Percentiles rank a stretch among this genome's conserved stretches.
These are phyloP conservation scores for Antechinus flavipes DNA, from an alignment of 2,113 vertebrate genomes.

Conservation along the genomic window DNA sequence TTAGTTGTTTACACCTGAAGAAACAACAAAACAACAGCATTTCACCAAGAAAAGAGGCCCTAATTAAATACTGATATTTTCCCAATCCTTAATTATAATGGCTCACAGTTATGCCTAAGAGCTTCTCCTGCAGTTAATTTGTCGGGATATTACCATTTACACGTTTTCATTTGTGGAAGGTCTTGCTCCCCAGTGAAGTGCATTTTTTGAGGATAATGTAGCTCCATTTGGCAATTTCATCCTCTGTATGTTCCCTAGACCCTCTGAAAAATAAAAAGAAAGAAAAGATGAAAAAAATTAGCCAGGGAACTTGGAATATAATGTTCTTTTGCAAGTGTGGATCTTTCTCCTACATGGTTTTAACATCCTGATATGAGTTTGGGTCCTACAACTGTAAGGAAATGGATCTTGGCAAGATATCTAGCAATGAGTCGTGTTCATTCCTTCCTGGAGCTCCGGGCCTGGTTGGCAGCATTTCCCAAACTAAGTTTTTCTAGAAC, in stretches of 20 bases:
- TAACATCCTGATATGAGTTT: slow-evolving; percentile 68
- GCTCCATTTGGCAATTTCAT: slow-evolving; percentile 71
- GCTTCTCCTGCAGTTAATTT: slow-evolving; percentile 79
- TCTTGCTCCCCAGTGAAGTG: slow-evolving; percentile 71
- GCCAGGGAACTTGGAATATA: slow-evolving; percentile 77
- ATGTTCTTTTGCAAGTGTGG: slow-evolving; percentile 75
- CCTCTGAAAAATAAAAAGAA: slow-evolving; percentile 52
- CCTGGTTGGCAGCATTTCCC: slow-evolving; percentile 48
- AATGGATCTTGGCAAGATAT: slow-evolving; percentile 66
- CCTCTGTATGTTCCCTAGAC: slow-evolving; percentile 74
- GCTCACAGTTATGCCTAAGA: slow-evolving; percentile 78
- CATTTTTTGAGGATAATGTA: slow-evolving; percentile 75
- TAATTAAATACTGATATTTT: slow-evolving; percentile 85
- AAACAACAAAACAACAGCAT: slow-evolving; percentile 78
- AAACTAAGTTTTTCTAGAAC: slow-evolving; percentile 57
- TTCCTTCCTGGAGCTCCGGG: slow-evolving; percentile 49
- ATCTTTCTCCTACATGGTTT: slow-evolving; percentile 68
- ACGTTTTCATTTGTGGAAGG: slow-evolving; percentile 77
- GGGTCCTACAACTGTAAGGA: slow-evolving; percentile 73
- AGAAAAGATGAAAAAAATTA: slow-evolving; percentile 59
- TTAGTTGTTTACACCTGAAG: slow-evolving; percentile 83
- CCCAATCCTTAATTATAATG: slow-evolving; percentile 83
- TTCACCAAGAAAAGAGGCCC: slow-evolving; percentile 80
- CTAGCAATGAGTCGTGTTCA: background rate
- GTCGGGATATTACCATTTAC: slow-evolving; percentile 83